A percentile compares a stretch with the other conserved stretches of the same genome.
phyloP scores from a whole-genome alignment of 2,797 vertebrate species.

The Esox masquinongy region DNA sequence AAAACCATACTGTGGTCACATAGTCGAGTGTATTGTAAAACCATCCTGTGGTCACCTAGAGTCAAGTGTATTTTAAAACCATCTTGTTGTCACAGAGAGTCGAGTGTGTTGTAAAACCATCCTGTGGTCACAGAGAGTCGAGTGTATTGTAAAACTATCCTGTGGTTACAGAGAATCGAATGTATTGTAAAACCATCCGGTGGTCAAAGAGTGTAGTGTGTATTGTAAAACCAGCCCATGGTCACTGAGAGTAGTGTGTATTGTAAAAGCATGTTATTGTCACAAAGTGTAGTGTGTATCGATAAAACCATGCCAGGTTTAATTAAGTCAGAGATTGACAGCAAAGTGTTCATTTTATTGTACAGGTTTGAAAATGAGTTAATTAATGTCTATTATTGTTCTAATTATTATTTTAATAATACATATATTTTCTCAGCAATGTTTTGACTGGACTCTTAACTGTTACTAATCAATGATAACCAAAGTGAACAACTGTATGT shows the following conservation, averaged over 20 bases:
- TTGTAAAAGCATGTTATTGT: no score
- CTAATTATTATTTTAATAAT: background rate
- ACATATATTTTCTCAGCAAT: constrained; percentile 4
- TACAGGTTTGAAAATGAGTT: background rate
- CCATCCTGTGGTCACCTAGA: background rate
- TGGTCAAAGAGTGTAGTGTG: background rate
- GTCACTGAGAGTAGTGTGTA: background rate
- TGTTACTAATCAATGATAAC: background rate
- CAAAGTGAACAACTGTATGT: background rate
- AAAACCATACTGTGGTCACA: constrained; percentile 2
- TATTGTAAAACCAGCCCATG: background rate
- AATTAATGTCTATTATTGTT: background rate
- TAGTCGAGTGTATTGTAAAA: background rate
- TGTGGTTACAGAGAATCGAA: background rate
- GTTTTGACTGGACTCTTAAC: background rate
- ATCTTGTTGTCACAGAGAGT: constrained; percentile 3
- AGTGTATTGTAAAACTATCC: background rate
- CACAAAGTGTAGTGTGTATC: background rate
- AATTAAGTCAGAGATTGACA: background rate
- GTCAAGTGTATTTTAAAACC: background rate
- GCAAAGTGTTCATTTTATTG: background rate
- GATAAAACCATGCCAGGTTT: background rate
- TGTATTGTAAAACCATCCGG: background rate
- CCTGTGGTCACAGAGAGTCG: background rate
- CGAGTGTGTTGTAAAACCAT: background rate